phyloP scores from a whole-genome alignment of 2,888 invertebrate genomes.

The Harpagoxenus sublaevis region DNA sequence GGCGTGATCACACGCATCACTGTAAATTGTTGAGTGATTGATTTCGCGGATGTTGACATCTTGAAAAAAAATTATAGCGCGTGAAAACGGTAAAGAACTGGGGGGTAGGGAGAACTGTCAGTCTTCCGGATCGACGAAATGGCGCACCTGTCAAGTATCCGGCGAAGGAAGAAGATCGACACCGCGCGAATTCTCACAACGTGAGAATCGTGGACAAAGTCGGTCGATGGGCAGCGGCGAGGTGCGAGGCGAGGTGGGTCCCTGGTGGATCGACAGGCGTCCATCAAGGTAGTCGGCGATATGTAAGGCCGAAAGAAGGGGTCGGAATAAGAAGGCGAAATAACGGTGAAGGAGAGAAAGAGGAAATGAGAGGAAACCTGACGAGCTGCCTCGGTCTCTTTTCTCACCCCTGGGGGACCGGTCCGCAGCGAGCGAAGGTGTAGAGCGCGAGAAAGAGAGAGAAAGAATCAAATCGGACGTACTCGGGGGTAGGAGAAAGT shows the following conservation, averaged over 20 bases:
- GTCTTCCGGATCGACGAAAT: conserved; percentile 1
- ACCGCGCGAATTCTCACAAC: conserved; percentile 55
- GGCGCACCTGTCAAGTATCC: conserved; percentile 53
- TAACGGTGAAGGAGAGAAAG: conserved; percentile 48
- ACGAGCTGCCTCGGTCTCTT: conserved; percentile 69
- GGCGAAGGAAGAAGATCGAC: conserved; percentile 41
- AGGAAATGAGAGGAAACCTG: conserved; percentile 56
- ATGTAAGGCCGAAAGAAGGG: conserved; percentile 58
- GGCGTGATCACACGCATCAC: not conserved
- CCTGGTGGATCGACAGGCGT: conserved; percentile 77
- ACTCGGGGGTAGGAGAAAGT: conserved; percentile 49
- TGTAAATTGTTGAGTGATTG: conserved; percentile 9
- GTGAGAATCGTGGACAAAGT: conserved; percentile 60
- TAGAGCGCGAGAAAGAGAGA: conserved; percentile 57
- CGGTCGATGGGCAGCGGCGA: conserved; percentile 47
- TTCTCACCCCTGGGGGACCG: conserved; percentile 75
- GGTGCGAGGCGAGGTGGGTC: conserved; percentile 57
- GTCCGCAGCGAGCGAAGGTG: conserved; percentile 59
- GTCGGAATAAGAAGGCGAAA: conserved; percentile 55
- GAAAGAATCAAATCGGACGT: conserved; percentile 64
- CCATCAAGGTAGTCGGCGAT: conserved; percentile 72
- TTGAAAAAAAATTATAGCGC: conserved; percentile 5
- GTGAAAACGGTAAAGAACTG: not conserved
- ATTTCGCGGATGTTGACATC: conserved; percentile 2
- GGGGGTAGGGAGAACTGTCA: not conserved